Base-by-base conservation (phyloP, 2,888 invertebrate species). In the Metellina segmentata region DNA sequence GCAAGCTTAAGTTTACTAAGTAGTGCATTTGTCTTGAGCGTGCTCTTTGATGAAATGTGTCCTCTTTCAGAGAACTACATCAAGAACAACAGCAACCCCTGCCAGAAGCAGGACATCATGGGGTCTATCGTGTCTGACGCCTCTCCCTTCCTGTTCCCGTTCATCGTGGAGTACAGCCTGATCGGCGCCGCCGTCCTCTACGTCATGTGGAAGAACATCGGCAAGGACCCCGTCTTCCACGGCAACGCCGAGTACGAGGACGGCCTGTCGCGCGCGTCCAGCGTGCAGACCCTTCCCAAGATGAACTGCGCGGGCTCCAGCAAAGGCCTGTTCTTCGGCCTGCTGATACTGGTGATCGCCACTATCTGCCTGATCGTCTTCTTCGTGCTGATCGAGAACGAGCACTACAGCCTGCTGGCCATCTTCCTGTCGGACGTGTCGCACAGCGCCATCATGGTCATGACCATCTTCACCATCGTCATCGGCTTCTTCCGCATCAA, bases 151-250 rank as follows among this genome's bases (percentile, higher is more conserved):
- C 96, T 99, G 83, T 99, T 98, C 95, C 99, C 99, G 0, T 98
- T 98, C 95, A 98, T 98, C 94, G 98, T 99, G 94, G 98, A 99
- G 95, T 99, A 99, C 95, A 98, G 98, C 93, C 96, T 99, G 93
- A 98, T 99, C 94, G 98, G 98, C 34, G 98, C 98, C 82, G 98
- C 98, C 85, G 98, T 99, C 72, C 97, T 98, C 94, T 98, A 98
- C 95, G 97, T 98, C 85, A 98, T 98, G 98, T 99, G 98, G 98
- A 97, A 94, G n/a, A 94, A 94, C 90, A 94, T 95, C 61, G 94
- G 94, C 19, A 93, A 93, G 20, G 92, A 93, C 74, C 93, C 93
- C 11, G 82, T 92, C 7, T 92, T 91, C 75, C 90, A 85, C 78
- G 85, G 81, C 70, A 74, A 92, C 51, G n/a, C 86, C 11, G 77